Base-by-base conservation (phyloP, 2,797 vertebrate species). In the Phalanger gymnotis region DNA sequence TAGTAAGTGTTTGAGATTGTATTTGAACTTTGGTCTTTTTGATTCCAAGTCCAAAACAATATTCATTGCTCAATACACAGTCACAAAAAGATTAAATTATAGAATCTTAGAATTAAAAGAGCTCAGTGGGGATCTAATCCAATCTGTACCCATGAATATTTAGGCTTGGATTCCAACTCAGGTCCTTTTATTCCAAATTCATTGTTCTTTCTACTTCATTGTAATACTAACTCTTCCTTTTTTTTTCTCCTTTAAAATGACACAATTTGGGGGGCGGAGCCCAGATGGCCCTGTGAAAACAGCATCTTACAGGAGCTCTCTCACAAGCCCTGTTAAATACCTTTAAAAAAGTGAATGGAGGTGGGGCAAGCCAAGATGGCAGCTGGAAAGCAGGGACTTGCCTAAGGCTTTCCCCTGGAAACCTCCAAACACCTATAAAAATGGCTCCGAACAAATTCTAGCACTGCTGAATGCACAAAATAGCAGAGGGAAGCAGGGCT, bases 181-280 rank as follows among this genome's bases (percentile, higher is more conserved):
- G 19, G n/a, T 2, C n/a, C 66, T 73, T 40, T 73, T 31, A 61
- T 34, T 61, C 31, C 31, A 61, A 61, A 61, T 61, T 34, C 58
- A 61, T 13, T 13, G 16, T 2, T 40, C n/a, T 73, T 73, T 73
- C n/a, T 73, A 73, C 66, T 73, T 73, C 66, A 73, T n/a, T 6
- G 25, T 55, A 6, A 6, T 16, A 73, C 16, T 73, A 73, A 73
- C 22, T 81, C 9, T 4, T 13, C 10, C 22, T 27, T 27, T 25
- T 25, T 47, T 73, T 47, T 47, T 47, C 73, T 28, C 19, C 30
- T 95, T 93, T 92, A 91, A 93, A 90, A 93, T 91, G 95, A 95
- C 94, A 94, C 1, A 54, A 53, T 53, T 3, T 3, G 7, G 52
- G 52, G 52, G 52, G n/a, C n/a, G n/a, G n/a, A n/a, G n/a, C n/a